These are phyloP conservation scores for Leucoraja ocellata DNA, from an alignment of 2,797 vertebrate species.

Conservation along the genomic window DNA sequence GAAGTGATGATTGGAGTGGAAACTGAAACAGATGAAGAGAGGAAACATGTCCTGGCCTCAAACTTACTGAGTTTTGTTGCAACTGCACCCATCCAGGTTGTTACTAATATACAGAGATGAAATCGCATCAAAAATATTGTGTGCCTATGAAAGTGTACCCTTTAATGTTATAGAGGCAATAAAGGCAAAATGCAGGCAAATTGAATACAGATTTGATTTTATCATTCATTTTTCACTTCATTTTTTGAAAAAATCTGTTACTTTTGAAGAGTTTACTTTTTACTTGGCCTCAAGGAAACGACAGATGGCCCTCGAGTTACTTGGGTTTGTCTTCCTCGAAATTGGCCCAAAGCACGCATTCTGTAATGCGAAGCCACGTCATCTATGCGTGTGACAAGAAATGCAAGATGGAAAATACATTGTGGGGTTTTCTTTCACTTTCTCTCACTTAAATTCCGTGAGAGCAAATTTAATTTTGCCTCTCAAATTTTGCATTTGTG, in stretches of 20 bases:
- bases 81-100: background rate
- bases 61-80: background rate
- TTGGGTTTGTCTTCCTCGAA: too few species aligned
- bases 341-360: too few species aligned
- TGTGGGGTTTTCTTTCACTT: too few species aligned
- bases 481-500: too few species aligned
- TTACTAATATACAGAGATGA: background rate
- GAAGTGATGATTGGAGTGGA: background rate
- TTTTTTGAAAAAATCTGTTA: background rate
- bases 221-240: background rate
- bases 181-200: background rate
- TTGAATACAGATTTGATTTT: background rate
- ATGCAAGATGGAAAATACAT: too few species aligned
- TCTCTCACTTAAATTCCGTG: too few species aligned
- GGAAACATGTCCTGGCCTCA: background rate
- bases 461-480: too few species aligned
- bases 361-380: too few species aligned
- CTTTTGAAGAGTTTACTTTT: background rate
- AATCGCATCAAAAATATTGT: too few species aligned
- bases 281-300: background rate
- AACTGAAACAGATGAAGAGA: background rate
- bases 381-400: too few species aligned
- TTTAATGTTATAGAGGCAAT: too few species aligned
- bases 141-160: too few species aligned
- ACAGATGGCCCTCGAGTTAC: background rate